Evolutionary conservation across 2,797 vertebrate genomes (phyloP).

Genomic region (Picus viridis): DNA sequence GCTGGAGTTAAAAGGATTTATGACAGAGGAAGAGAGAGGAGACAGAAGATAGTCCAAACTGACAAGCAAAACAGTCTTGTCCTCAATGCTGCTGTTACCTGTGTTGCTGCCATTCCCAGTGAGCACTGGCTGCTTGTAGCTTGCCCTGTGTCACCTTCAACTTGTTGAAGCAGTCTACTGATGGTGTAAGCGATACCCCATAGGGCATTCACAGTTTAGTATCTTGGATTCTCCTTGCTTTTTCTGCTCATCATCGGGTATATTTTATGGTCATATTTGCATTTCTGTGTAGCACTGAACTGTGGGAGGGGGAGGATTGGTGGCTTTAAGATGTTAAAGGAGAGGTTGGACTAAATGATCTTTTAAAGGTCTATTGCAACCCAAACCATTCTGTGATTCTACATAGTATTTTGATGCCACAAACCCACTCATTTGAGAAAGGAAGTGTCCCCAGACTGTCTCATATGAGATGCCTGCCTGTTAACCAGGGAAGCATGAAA

Average conservation of each 20-base stretch:
- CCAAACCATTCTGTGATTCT: too few relatives aligned
- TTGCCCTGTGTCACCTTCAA: not conserved
- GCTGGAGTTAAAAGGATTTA: not conserved
- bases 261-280: not conserved
- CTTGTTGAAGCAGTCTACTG: not conserved
- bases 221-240: not conserved
- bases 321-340: not conserved
- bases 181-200: not conserved
- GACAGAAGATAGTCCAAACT: not conserved
- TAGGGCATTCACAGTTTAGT: not conserved
- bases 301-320: not conserved
- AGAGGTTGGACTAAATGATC: too few relatives aligned
- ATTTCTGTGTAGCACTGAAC: not conserved
- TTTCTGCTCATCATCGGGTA: not conserved
- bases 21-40: not conserved
- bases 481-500: not conserved
- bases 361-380: too few relatives aligned
- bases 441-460: not conserved
- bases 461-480: not conserved
- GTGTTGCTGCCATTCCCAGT: not conserved
- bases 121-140: not conserved
- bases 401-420: too few relatives aligned
- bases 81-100: not conserved
- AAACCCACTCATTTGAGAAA: not conserved
- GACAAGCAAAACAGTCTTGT: not conserved